These are phyloP conservation scores for Marmota monax DNA, from an alignment of 2,113 vertebrate species.

Conservation along the genomic window DNA sequence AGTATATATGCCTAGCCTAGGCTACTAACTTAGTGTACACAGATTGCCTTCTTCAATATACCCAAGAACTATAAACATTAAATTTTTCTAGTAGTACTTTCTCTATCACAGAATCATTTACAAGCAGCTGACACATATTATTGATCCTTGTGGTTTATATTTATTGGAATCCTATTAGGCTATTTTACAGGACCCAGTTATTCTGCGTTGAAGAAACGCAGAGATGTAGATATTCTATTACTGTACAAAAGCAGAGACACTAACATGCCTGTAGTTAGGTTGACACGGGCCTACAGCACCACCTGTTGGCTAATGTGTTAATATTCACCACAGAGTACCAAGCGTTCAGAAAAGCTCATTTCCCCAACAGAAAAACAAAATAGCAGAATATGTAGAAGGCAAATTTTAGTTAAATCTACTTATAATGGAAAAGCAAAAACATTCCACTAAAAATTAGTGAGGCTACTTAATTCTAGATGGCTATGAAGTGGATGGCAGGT, in stretches of 20 bases:
- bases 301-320: constrained; percentile 73
- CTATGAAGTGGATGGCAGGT: not conserved
- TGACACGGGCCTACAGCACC: constrained; percentile 61
- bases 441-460: not conserved
- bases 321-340: not conserved
- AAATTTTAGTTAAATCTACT: not conserved
- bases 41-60: not conserved
- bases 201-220: not conserved
- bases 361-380: not conserved
- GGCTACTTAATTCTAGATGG: not conserved
- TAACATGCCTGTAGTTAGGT: fast-evolving
- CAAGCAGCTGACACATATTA: constrained; percentile 47
- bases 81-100: not conserved
- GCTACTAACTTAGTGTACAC: not conserved
- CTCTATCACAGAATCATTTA: constrained; percentile 1
- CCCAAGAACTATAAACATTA: not conserved
- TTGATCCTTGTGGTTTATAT: constrained; percentile 40
- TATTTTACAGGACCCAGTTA: not conserved
- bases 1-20: not conserved
- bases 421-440: not conserved
- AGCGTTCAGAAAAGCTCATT: not conserved
- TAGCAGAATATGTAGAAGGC: not conserved
- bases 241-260: not conserved
- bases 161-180: not conserved
- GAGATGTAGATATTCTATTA: not conserved